Evolutionary conservation across 2,797 vertebrate genomes (phyloP), one percentile per base, ranked within the genome.

Genomic region (Adrianichthys oophorus): DNA sequence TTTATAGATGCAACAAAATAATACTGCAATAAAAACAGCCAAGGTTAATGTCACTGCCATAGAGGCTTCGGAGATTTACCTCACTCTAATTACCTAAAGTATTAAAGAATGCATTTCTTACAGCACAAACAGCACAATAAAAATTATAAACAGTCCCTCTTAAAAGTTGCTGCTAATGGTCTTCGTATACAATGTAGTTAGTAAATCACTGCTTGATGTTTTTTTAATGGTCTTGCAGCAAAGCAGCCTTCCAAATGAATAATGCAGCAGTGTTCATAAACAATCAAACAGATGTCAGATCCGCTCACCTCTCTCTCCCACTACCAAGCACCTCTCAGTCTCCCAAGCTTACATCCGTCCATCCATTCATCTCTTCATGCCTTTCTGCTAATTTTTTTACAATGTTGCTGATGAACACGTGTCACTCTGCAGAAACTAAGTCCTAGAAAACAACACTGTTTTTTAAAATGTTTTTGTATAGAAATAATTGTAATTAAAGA

Each of bases 131-230:
- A 56, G 51, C 37, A 55, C 59, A 60, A 57, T 76, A 64, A 64
- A 59, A 56, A 65, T 40, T 19, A 24, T 65, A 43, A 80, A 61
- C 37, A 49, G 46, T 46, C 32, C 40, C 40, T 72, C 46, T 70
- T 70, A 60, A 67, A 69, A 67, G 44, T 54, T 58, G 62, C 15
- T 37, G 48, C 70, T 77, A 72, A 78, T 61, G 52, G 44, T 24
- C 49, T 66, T 49, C 15, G 45, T 49, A 44, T 64, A 47, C 62
- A 76, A 76, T 43, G 21, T 12, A 62, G 40, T 15, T 19, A 49
- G 47, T 70, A 51, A 73, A 68, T 64, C 23, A 52, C 29, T 53
- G 19, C 56, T 45, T 46, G 37, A 29, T 63, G 41, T 56, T 51
- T 48, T 41, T 56, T 63, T 50, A 51, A 50, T 46, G 32, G 41